A percentile compares a stretch with the other conserved stretches of the same genome.
phyloP scores from a whole-genome alignment of 2,888 invertebrate genomes.

The Dicranocentrus wangi region DNA sequence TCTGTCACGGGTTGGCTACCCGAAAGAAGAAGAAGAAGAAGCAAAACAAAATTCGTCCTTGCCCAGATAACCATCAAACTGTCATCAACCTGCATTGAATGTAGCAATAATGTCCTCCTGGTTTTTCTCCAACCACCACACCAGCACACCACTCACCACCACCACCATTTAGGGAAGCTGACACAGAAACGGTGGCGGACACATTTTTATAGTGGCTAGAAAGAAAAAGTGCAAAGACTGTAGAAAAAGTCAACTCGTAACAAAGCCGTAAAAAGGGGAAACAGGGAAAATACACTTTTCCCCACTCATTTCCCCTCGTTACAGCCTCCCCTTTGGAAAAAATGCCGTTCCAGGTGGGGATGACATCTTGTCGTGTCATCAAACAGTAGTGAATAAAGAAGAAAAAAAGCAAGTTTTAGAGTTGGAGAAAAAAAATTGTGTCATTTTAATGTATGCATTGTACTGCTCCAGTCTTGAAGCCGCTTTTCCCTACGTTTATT shows the following conservation, averaged over 20 bases:
- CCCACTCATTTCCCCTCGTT: too few relatives aligned
- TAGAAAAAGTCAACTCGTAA: background rate
- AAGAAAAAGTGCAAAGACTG: slow-evolving; percentile 9
- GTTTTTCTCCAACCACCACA: too few relatives aligned
- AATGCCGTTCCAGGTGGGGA: slow-evolving; percentile 2
- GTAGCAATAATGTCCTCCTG: background rate
- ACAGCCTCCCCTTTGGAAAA: background rate
- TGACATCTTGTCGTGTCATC: slow-evolving; percentile 25
- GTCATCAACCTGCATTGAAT: slow-evolving; percentile 65
- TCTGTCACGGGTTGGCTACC: slow-evolving; percentile 30
- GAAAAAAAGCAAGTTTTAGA: too few relatives aligned
- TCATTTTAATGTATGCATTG: too few relatives aligned
- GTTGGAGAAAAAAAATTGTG: too few relatives aligned
- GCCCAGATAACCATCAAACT: slow-evolving; percentile 66
- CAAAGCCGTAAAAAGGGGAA: slow-evolving; percentile 13
- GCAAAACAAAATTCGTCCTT: slow-evolving; percentile 29
- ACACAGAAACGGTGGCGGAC: background rate
- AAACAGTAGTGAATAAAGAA: background rate
- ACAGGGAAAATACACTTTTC: background rate
- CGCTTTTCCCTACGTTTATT: too few relatives aligned
- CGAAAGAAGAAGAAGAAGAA: slow-evolving; percentile 2
- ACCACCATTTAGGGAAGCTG: background rate
- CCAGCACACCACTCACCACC: background rate
- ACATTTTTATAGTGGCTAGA: too few relatives aligned
- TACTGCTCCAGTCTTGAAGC: too few relatives aligned